A percentile compares a stretch with the other conserved stretches of the same genome.
Evolutionary conservation across 2,888 invertebrate species (phyloP).

Genomic region (Notodonta ziczac): DNA sequence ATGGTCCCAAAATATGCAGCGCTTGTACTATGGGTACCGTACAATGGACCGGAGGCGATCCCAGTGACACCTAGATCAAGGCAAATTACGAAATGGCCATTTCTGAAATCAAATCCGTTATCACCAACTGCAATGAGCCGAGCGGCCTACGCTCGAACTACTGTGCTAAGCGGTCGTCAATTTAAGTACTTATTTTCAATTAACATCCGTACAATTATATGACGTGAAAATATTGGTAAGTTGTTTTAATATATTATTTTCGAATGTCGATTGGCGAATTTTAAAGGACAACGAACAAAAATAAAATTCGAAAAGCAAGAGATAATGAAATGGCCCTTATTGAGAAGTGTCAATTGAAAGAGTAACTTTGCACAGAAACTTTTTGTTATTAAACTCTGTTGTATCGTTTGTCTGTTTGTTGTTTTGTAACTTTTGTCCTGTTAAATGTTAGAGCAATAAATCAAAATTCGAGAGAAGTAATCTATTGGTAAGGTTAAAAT

Average conservation of each 20-base stretch:
- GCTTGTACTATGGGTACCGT: too few species aligned
- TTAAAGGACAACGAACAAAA: neutral
- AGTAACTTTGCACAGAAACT: constrained; percentile 36
- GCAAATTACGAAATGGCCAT: too few species aligned
- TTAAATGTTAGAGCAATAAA: constrained; percentile 53
- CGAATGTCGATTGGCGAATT: neutral
- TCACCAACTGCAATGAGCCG: too few species aligned
- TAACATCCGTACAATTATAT: too few species aligned
- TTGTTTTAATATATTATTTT: neutral
- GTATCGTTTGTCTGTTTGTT: constrained; percentile 41
- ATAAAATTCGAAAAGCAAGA: constrained; percentile 19
- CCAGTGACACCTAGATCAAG: too few species aligned
- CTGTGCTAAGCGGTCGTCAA: too few species aligned
- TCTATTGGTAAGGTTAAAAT: constrained; percentile 37
- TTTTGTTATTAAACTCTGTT: constrained; percentile 48
- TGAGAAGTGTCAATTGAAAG: constrained; percentile 42
- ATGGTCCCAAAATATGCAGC: too few species aligned
- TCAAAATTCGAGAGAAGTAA: constrained; percentile 50
- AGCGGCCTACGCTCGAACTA: too few species aligned
- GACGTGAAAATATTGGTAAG: neutral
- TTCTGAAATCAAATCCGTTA: too few species aligned
- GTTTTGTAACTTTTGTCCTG: constrained; percentile 50
- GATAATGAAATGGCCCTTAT: constrained; percentile 37
- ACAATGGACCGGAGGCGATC: too few species aligned
- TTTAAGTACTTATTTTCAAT: too few species aligned